Base-by-base conservation (phyloP, 2,888 invertebrate species). In the Apantesis nais region DNA sequence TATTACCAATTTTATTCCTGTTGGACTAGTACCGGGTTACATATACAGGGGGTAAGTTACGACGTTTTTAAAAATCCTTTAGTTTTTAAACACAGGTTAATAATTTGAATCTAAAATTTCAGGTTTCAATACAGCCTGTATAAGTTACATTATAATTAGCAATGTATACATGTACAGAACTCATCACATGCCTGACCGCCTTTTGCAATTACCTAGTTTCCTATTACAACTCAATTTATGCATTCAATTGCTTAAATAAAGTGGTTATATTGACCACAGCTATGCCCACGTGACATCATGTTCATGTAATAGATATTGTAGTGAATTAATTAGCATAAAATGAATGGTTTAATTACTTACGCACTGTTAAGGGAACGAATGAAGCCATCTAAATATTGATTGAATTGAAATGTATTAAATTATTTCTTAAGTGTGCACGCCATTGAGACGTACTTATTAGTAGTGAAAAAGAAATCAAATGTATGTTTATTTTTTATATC, bases 261-360 rank as follows among this genome's bases (percentile, higher is more conserved):
- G 61, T 25, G 55, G 52, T 67, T 39, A 37, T 61, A 66, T 63
- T 8, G 68, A 52, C 37, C 44, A n/a, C 48, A 63, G 64, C 64
- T 69, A 25, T 31, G 41, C 25, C 12, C 31, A 31, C 12, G 37
- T 79, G 77, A 79, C 78, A 67, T 74, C 79, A 79, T 72, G 22
- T 11, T 60, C 63, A 58, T 58, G 63, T 58, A 68, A 68, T 58
- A 19, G 55, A 62, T 14, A 29, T 29, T 11, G 62, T 31, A 5
- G 19, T 39, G 68, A 55, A 58, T 68, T 68, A 63, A 68, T 68
- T 63, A 52, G 0, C n/a, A 39, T 68, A 39, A 63, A 25, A 31
- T 67, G 22, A 61, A 62, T 68, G 29, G 55, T n/a, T 44, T 64
- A 37, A 68, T 68, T 68, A 64, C 25, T 41, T 31, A 31, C n/a